A percentile compares a stretch with the other conserved stretches of the same genome.
Conservation (phyloP, 2,888 invertebrate species). For the Therioaphis trifolii region DNA sequence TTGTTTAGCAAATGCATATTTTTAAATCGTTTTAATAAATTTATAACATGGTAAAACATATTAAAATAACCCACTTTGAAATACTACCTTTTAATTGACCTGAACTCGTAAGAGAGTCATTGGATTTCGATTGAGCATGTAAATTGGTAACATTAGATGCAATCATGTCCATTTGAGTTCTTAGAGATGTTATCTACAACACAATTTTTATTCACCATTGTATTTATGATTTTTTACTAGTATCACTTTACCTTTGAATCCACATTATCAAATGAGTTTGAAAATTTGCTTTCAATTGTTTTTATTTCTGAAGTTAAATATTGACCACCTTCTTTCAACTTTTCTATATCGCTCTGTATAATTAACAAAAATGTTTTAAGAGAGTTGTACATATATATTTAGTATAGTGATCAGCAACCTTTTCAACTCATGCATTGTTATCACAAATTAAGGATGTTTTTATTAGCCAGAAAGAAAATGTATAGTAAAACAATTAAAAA, state of each 20-base stretch:
- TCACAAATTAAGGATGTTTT: no score
- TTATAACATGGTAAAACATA: no score
- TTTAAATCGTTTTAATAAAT: no score
- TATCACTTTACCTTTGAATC: conserved; percentile 33
- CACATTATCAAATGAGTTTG: conserved; percentile 25
- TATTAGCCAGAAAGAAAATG: no score
- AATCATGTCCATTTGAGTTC: conserved; percentile 51
- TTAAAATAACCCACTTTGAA: background rate
- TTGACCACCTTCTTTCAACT: conserved; percentile 69
- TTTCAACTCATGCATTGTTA: no score
- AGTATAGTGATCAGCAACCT: no score
- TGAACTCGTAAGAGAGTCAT: conserved; percentile 35
- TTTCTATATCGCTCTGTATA: conserved; percentile 69
- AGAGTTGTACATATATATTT: background rate
- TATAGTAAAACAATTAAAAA: background rate
- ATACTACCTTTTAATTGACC: conserved; percentile 55
- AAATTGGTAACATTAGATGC: conserved; percentile 60
- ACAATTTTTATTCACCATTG: background rate
- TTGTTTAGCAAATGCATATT: no score
- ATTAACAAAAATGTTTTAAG: conserved; percentile 2
- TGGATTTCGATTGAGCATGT: conserved; percentile 48
- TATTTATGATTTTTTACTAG: background rate
- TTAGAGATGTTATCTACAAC: conserved; percentile 16
- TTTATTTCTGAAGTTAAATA: conserved; percentile 69
- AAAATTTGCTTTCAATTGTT: conserved; percentile 68